phyloP scores from a whole-genome alignment of 2,113 vertebrate genomes.

The Oophaga pumilio region DNA sequence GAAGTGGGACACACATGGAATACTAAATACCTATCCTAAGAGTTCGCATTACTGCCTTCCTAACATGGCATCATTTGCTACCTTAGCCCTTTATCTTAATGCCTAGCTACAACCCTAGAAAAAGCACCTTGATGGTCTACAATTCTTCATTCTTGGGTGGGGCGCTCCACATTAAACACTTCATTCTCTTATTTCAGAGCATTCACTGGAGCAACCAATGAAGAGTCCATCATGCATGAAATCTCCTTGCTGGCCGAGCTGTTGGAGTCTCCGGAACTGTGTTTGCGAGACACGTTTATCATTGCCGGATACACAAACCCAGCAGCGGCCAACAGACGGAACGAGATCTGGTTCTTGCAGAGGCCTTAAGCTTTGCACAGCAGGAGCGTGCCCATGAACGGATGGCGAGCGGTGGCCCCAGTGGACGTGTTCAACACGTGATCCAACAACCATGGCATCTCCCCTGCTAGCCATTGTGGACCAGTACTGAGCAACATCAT shows the following conservation, averaged over 20 bases:
- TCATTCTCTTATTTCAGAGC: slow-evolving; percentile 64
- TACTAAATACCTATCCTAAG: too few species aligned
- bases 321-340: slow-evolving; percentile 76
- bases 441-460: background rate
- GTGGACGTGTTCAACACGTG: background rate
- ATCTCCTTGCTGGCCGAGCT: slow-evolving; percentile 74
- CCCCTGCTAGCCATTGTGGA: background rate
- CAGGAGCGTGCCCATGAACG: background rate
- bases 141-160: background rate
- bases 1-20: too few species aligned
- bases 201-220: slow-evolving; percentile 82
- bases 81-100: too few species aligned
- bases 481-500: background rate
- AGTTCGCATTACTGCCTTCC: too few species aligned
- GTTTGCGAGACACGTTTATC: slow-evolving; percentile 77
- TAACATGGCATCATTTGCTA: too few species aligned
- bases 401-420: background rate
- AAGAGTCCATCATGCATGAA: slow-evolving; percentile 78
- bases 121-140: too few species aligned
- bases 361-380: slow-evolving; percentile 65
- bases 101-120: too few species aligned
- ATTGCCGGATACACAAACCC: slow-evolving; percentile 89
- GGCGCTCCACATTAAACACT: too few species aligned
- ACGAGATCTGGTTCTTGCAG: slow-evolving; percentile 89
- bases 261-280: slow-evolving; percentile 73